Evolutionary conservation across 2,888 invertebrate species (phyloP), one percentile per base, ranked within the genome.

Genomic region (Lasioglossum figueresi): DNA sequence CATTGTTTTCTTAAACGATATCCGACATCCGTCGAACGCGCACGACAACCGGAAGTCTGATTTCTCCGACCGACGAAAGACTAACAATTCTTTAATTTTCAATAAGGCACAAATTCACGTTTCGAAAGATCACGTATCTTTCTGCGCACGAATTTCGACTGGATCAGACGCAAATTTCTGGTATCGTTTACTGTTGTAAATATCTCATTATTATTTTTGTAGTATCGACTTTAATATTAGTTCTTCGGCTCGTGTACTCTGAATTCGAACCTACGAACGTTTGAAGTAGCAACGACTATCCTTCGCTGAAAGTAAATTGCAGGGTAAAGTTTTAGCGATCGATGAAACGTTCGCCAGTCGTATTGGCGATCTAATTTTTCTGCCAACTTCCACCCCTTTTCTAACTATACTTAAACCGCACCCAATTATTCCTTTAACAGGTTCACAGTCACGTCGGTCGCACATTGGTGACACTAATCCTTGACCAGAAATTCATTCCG

Each of bases 61-160:
- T 59, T 70, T 31, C 59, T 34, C 27, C 74, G 19, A 27, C 40
- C 76, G 48, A 12, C 72, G 74, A 83, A n/a, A 10, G 31, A 40
- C 52, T 23, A 23, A 71, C 63, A 23, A 43, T 77, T 81, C 59
- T 81, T 68, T 87, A 73, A 59, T 66, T 87, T 73, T 72, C 31
- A 76, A 85, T 85, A 85, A 80, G 72, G 86, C 86, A 87, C 86
- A 83, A 72, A 76, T 37, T 80, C 83, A 85, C 86, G 31, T 80
- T 78, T 66, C 80, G 76, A 45, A 82, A 75, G 40, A 78, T 72
- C 70, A 75, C 56, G 75, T 79, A 16, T 83, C 68, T 83, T 80
- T 83, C 73, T 79, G 63, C 72, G 82, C 86, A 86, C 83, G 56
- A 80, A 56, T 85, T 80, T 79, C 56, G 16, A 77, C 79, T 63